Percentiles rank a stretch among this genome's conserved stretches.
These are phyloP conservation scores for Lophius piscatorius DNA, from an alignment of 2,113 vertebrate species.

Conservation along the genomic window DNA sequence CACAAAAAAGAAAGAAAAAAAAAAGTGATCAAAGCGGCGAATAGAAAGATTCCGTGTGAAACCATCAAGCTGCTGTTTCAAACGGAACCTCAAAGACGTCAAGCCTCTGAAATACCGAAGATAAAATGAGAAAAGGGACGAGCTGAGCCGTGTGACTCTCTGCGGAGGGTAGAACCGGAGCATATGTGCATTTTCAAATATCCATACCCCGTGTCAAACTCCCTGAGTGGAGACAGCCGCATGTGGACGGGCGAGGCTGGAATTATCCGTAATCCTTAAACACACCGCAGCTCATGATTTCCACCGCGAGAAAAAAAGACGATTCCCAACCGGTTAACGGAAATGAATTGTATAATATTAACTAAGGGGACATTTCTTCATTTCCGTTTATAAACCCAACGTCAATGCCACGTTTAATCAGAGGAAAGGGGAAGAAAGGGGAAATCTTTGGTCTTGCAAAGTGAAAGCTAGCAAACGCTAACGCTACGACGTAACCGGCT, in stretches of 20 bases:
- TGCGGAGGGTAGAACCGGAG: slow-evolving; percentile 21
- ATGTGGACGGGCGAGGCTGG: slow-evolving; percentile 29
- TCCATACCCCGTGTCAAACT: slow-evolving; percentile 35
- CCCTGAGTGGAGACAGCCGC: slow-evolving; percentile 43
- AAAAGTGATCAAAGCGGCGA: slow-evolving; percentile 57
- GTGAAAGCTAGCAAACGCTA: slow-evolving; percentile 47
- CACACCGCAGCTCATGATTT: slow-evolving; percentile 56
- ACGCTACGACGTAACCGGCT: slow-evolving; percentile 49
- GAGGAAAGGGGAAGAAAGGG: slow-evolving; percentile 1
- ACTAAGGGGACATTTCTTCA: slow-evolving; percentile 62
- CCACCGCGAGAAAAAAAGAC: slow-evolving; percentile 37
- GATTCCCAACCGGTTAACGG: slow-evolving; percentile 51
- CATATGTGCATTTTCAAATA: slow-evolving; percentile 43
- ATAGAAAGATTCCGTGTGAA: slow-evolving; percentile 47
- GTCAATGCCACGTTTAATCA: slow-evolving; percentile 70
- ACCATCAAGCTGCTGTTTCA: slow-evolving; percentile 42
- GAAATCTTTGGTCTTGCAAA: slow-evolving; percentile 22
- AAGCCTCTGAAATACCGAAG: slow-evolving; percentile 43
- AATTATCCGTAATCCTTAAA: slow-evolving; percentile 53
- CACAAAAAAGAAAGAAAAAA: no score
- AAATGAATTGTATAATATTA: slow-evolving; percentile 71
- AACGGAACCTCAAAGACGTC: slow-evolving; percentile 31
- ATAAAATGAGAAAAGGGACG: slow-evolving; percentile 45
- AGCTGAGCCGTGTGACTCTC: slow-evolving; percentile 27
- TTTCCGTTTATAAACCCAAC: slow-evolving; percentile 68